Evolutionary conservation across 30 jellyfish, hydroid and myxozoan species (phyloP).

Genomic region (Clytia hemisphaerica): DNA sequence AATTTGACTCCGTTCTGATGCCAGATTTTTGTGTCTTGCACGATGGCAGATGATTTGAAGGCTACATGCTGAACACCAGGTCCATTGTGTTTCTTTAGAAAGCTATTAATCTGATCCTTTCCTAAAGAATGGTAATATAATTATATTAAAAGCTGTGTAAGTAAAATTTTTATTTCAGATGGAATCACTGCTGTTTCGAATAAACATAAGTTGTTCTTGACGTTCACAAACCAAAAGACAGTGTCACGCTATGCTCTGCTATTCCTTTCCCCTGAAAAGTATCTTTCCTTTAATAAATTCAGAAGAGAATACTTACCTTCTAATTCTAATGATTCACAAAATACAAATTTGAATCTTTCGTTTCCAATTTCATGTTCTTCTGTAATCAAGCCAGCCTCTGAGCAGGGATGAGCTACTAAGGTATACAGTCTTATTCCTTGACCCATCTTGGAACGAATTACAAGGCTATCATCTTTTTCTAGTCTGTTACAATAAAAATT

Average conservation of each 20-base stretch:
- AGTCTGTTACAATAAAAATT: slow-evolving; percentile 44
- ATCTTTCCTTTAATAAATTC: too few relatives aligned
- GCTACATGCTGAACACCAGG: slow-evolving; percentile 93
- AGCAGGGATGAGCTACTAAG: slow-evolving; percentile 64
- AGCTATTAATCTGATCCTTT: slow-evolving; percentile 73
- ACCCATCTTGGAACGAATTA: slow-evolving; percentile 34
- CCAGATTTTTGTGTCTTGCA: slow-evolving; percentile 47
- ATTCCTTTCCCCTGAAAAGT: too few relatives aligned
- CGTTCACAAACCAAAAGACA: too few relatives aligned
- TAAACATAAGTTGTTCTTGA: too few relatives aligned
- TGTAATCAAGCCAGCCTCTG: slow-evolving; percentile 39
- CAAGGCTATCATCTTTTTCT: slow-evolving; percentile 58
- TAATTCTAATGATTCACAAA: slow-evolving; percentile 67
- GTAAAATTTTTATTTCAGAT: too few relatives aligned
- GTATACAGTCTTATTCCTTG: slow-evolving; percentile 54
- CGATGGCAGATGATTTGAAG: slow-evolving; percentile 35
- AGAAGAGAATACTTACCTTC: slow-evolving; percentile 51
- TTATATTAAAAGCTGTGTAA: background rate
- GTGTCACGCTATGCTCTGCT: too few relatives aligned
- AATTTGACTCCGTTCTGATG: slow-evolving; percentile 35
- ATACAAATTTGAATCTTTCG: slow-evolving; percentile 48
- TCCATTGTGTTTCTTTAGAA: slow-evolving; percentile 66
- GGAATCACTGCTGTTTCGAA: too few relatives aligned
- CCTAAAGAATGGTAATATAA: slow-evolving; percentile 41
- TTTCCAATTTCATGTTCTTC: background rate